Evolutionary conservation across 2,888 invertebrate genomes (phyloP).

Genomic region (Lasius fuliginosus): DNA sequence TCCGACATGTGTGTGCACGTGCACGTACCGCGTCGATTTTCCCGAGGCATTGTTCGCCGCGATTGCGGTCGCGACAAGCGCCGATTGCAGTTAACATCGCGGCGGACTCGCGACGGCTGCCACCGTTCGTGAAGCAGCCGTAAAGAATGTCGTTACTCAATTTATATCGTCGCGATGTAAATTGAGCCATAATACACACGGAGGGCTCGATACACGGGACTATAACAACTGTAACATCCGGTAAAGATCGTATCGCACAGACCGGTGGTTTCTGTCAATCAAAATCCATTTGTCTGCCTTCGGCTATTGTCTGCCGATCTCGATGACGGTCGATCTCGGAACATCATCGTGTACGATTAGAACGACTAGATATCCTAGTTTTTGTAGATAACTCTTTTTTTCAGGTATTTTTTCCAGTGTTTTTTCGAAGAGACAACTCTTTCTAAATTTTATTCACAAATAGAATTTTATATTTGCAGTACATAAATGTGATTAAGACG

Average conservation of each 20-base stretch:
- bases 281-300: conserved; percentile 28
- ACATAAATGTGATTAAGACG: neutral
- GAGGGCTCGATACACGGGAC: neutral
- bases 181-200: conserved; percentile 55
- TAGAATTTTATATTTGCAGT: neutral
- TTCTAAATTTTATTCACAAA: neutral
- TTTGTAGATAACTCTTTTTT: neutral
- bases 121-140: conserved; percentile 20
- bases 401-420: neutral
- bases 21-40: conserved; percentile 24
- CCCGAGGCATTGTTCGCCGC: conserved; percentile 41
- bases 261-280: conserved; percentile 46
- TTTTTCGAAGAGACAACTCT: neutral
- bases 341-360: neutral
- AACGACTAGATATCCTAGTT: neutral
- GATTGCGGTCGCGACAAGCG: conserved; percentile 34
- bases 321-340: neutral
- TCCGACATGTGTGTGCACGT: neutral
- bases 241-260: conserved; percentile 53
- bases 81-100: conserved; percentile 45
- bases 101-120: conserved; percentile 6
- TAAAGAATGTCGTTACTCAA: conserved; percentile 58
- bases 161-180: conserved; percentile 39
- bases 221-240: conserved; percentile 32
- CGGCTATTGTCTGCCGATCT: conserved; percentile 6